Base-by-base conservation (phyloP, 2,888 invertebrate genomes). In the Eupeodes luniger region DNA sequence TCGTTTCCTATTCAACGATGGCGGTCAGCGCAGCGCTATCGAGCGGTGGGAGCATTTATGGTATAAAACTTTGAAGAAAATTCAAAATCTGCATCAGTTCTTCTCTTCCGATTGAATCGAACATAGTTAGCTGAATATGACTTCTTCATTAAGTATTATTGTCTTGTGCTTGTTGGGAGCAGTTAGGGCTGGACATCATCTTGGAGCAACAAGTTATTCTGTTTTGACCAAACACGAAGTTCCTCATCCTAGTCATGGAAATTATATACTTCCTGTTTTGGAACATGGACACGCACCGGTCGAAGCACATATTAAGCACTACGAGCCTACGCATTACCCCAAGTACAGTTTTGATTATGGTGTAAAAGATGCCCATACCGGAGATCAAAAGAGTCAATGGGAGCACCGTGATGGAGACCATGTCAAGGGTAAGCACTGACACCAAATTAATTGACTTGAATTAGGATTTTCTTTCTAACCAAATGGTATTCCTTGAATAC, bases 391-490 rank as follows among this genome's bases (percentile, higher is more conserved):
- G 90, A 93, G 93, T 82, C 94, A 94, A 89, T 93, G 94, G 92
- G 95, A 95, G 91, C 92, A 94, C 57, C 93, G 95, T 53, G 94
- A 95, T 90, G 95, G 95, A 36, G 94, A 94, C 90, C 91, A 92
- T 81, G 95, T 95, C 6, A 94, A 94, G 89, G 93, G 93, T 91
- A 90, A 79, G 51, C 27, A 10, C 16, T 19, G 1, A 10, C n/a
- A 64, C 3, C 4, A n/a, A 19, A 34, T 27, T n/a, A 49, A 7
- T 27, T 19, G 10, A 19, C 19, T 49, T 51, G 1, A 16, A 27
- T 27, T 27, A 27, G 27, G 6, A 9, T 40, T 40, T 40, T 40
- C 6, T 27, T 27, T 27, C 0, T 2, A 11, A 47, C 10, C n/a
- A 16, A 51, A 27, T 2, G 6, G 11, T 19, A 1, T 19, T 4